A percentile compares a stretch with the other conserved stretches of the same genome.
phyloP scores from a whole-genome alignment of 2,888 invertebrate genomes.

The Apotomis capreana region DNA sequence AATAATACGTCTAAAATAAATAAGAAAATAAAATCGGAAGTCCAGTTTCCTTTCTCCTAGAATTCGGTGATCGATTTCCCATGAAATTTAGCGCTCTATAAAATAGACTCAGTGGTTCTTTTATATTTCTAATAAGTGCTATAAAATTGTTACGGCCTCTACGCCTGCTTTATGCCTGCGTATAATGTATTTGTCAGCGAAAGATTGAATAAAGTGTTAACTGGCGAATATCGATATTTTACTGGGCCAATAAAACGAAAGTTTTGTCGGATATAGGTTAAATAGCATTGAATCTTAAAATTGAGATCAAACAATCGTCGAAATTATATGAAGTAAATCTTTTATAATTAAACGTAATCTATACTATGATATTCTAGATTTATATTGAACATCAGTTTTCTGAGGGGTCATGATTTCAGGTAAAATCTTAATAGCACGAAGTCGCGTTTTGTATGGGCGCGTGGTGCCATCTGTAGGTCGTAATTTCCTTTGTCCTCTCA shows the following conservation, averaged over 20 bases:
- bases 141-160: conserved; percentile 27
- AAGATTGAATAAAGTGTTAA: conserved; percentile 24
- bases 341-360: neutral
- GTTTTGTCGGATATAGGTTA: neutral
- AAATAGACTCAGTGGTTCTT: conserved; percentile 18
- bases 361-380: no score
- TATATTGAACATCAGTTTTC: no score
- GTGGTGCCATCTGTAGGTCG: no score
- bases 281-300: neutral
- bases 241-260: neutral
- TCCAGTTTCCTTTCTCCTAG: no score
- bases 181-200: conserved; percentile 23
- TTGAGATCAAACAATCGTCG: neutral
- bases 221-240: neutral
- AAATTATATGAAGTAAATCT: neutral
- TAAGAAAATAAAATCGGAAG: no score
- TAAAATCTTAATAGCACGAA: no score
- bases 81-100: conserved; percentile 5
- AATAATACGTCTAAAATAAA: no score
- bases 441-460: no score
- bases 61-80: neutral
- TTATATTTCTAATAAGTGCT: conserved; percentile 28
- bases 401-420: no score
- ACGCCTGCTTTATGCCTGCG: conserved; percentile 6
- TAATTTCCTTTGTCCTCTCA: no score